Conservation (phyloP, 2,797 vertebrate species). For the Leuciscus waleckii region DNA sequence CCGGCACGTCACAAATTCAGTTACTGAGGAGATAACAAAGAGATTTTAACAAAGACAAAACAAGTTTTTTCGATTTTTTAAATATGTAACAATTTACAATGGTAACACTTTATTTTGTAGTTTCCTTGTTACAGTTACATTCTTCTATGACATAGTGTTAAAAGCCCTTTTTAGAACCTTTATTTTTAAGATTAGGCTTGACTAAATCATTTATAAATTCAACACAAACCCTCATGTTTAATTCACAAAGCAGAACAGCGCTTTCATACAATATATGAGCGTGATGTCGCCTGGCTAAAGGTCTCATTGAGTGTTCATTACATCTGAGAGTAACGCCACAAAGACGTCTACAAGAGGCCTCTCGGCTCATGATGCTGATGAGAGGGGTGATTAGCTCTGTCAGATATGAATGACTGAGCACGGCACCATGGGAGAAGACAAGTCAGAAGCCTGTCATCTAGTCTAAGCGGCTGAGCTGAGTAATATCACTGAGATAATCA, state of each 20-base stretch:
- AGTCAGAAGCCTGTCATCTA: background rate
- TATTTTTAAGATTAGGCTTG: background rate
- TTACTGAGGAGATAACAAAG: slow-evolving; percentile 13
- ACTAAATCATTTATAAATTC: background rate
- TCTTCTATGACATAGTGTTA: background rate
- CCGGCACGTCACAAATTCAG: slow-evolving; percentile 6
- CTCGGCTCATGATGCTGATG: slow-evolving; percentile 21
- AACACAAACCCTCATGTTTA: background rate
- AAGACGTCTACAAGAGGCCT: slow-evolving; percentile 10
- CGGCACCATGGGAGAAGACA: background rate
- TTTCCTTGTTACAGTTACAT: background rate
- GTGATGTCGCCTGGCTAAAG: background rate
- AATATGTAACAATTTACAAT: background rate
- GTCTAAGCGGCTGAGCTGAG: background rate
- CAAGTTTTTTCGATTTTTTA: background rate
- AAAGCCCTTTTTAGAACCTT: background rate
- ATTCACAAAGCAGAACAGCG: slow-evolving; percentile 6
- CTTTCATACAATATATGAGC: background rate
- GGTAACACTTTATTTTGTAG: background rate
- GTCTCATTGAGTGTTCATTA: background rate
- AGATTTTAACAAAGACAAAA: background rate
- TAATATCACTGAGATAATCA: slow-evolving; percentile 25
- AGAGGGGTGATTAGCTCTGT: slow-evolving; percentile 39
- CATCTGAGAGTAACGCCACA: slow-evolving; percentile 36
- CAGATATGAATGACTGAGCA: slow-evolving; percentile 39